These are phyloP conservation scores for Bombycilla garrulus DNA, from an alignment of 2,113 vertebrate genomes.

Conservation along the genomic window DNA sequence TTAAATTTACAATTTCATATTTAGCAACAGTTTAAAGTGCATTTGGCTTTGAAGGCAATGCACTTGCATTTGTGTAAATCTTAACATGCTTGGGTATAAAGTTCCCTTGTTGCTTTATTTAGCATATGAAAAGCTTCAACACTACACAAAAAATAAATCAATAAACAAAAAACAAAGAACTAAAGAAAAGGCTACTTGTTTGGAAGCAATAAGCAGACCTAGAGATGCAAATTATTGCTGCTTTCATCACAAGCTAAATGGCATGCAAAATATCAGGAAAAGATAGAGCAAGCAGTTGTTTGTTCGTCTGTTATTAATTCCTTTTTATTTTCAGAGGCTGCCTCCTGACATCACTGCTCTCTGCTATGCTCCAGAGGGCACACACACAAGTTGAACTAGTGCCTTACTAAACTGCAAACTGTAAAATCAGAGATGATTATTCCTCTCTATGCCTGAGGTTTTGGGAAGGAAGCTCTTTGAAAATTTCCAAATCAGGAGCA, in stretches of 20 bases:
- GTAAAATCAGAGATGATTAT: not conserved
- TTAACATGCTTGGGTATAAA: not conserved
- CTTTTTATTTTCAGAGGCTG: slow-evolving; percentile 15
- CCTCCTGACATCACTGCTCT: not conserved
- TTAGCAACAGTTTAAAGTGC: not conserved
- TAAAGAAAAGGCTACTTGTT: slow-evolving; percentile 30
- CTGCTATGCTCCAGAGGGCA: not conserved
- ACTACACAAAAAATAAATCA: not conserved
- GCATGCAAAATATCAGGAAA: slow-evolving; percentile 66
- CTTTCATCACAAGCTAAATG: slow-evolving; percentile 61
- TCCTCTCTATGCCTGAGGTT: not conserved
- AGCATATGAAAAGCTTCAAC: slow-evolving; percentile 32
- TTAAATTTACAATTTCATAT: not conserved
- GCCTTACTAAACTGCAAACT: slow-evolving; percentile 6
- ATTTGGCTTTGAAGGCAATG: slow-evolving; percentile 14
- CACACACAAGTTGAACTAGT: not conserved
- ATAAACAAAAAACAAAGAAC: not conserved
- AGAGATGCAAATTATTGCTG: slow-evolving; percentile 65
- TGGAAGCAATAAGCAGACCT: slow-evolving; percentile 53
- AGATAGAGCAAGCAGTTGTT: slow-evolving; percentile 70
- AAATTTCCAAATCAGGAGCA: not conserved
- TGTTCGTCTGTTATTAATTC: slow-evolving; percentile 20
- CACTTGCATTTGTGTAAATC: not conserved
- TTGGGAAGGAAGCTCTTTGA: not conserved
- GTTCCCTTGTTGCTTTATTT: slow-evolving; percentile 8